A percentile compares a stretch with the other conserved stretches of the same genome.
Conservation (phyloP, 1,140 invertebrate genomes). For the Ruditapes philippinarum region DNA sequence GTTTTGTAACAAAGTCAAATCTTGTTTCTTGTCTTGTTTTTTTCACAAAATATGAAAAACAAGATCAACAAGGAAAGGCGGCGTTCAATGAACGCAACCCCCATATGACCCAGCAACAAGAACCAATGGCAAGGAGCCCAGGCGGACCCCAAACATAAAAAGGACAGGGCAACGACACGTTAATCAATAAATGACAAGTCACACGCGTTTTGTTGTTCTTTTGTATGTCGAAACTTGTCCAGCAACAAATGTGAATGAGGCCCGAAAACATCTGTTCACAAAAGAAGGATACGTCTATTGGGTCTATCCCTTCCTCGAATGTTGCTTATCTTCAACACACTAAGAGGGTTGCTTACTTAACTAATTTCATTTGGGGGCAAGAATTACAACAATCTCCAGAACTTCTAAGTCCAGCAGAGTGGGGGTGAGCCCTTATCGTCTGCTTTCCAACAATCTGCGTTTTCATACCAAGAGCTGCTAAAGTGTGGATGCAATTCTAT, state of each 20-base stretch:
- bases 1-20: slow-evolving; percentile 65
- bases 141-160: too few species aligned
- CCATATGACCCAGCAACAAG: too few species aligned
- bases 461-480: slow-evolving; percentile 4
- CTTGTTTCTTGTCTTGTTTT: slow-evolving; percentile 39
- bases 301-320: neutral
- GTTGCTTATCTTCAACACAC: neutral
- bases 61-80: too few species aligned
- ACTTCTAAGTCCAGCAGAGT: neutral
- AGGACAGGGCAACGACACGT: too few species aligned
- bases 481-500: slow-evolving; percentile 26
- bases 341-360: neutral
- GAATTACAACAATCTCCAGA: neutral
- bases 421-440: slow-evolving; percentile 10
- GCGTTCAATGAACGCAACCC: too few species aligned
- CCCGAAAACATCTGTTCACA: neutral
- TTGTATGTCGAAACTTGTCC: neutral
- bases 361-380: neutral
- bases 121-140: too few species aligned
- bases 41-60: too few species aligned
- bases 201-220: neutral
- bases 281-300: neutral
- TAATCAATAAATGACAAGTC: neutral
- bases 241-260: neutral
- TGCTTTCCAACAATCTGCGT: neutral